Evolutionary conservation across 2,113 vertebrate genomes (phyloP).

Genomic region (Poicephalus meyeri): DNA sequence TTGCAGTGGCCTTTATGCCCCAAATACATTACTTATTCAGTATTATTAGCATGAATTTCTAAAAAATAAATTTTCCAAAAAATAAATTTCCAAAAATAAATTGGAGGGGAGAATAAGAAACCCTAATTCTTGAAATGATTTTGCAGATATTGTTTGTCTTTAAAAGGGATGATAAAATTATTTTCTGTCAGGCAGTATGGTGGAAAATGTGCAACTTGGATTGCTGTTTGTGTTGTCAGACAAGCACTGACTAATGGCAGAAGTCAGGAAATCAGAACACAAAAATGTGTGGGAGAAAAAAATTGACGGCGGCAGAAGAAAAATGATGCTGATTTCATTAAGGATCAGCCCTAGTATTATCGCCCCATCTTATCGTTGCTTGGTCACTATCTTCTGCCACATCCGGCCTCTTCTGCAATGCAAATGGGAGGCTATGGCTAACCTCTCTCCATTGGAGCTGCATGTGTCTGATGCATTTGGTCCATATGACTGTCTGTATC

Average conservation of each 20-base stretch:
- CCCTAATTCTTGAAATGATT: not conserved
- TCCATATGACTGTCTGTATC: rapidly evolving
- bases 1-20: not conserved
- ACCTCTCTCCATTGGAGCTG: not conserved
- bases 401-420: not conserved
- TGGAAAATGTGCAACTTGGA: not conserved
- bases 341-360: not conserved
- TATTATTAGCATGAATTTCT: not conserved
- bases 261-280: not conserved
- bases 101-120: not conserved
- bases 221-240: not conserved
- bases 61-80: no score
- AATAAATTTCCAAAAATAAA: not conserved
- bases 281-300: not conserved
- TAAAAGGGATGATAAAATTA: not conserved
- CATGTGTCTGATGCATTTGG: not conserved
- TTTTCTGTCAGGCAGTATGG: not conserved
- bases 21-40: not conserved
- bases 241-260: not conserved
- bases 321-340: not conserved
- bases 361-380: not conserved
- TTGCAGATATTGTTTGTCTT: not conserved
- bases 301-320: not conserved
- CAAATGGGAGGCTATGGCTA: not conserved
- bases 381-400: not conserved